A percentile compares a stretch with the other conserved stretches of the same genome.
These are phyloP conservation scores for Cataglyphis altisquamis DNA, from an alignment of 2,888 invertebrate species.

Conservation along the genomic window DNA sequence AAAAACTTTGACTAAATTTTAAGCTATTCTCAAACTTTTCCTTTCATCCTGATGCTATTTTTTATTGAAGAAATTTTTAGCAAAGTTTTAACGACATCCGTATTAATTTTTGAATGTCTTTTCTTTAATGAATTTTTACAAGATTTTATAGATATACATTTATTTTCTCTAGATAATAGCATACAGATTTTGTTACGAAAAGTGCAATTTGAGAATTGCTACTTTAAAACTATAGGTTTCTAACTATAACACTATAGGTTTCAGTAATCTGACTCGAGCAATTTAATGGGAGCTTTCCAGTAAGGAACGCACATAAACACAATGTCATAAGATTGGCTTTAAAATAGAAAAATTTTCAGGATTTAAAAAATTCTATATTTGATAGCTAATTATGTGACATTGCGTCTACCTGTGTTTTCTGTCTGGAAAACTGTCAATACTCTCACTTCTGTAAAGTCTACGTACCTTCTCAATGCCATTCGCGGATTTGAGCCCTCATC, in stretches of 20 bases:
- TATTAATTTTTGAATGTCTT: background rate
- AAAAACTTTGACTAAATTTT: background rate
- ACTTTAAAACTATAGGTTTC: too few relatives aligned
- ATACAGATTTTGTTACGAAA: background rate
- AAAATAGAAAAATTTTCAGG: too few relatives aligned
- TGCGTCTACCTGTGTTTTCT: too few relatives aligned
- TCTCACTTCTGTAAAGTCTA: background rate
- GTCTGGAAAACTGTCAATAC: background rate
- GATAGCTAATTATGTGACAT: too few relatives aligned
- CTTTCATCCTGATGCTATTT: background rate
- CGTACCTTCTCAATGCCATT: slow-evolving; percentile 82
- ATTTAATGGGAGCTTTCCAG: background rate
- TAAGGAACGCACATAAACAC: too few relatives aligned
- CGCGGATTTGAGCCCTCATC: slow-evolving; percentile 83
- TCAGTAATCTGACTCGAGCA: background rate
- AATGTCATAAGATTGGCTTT: too few relatives aligned
- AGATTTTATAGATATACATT: background rate
- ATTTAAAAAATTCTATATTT: too few relatives aligned
- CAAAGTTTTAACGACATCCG: too few relatives aligned
- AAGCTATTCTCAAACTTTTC: background rate
- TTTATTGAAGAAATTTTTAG: background rate
- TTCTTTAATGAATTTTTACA: background rate
- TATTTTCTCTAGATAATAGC: background rate
- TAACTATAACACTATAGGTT: background rate
- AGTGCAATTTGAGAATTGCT: background rate